Evolutionary conservation across 1,140 invertebrate genomes (phyloP).

Genomic region (Frieseomelitta varia): DNA sequence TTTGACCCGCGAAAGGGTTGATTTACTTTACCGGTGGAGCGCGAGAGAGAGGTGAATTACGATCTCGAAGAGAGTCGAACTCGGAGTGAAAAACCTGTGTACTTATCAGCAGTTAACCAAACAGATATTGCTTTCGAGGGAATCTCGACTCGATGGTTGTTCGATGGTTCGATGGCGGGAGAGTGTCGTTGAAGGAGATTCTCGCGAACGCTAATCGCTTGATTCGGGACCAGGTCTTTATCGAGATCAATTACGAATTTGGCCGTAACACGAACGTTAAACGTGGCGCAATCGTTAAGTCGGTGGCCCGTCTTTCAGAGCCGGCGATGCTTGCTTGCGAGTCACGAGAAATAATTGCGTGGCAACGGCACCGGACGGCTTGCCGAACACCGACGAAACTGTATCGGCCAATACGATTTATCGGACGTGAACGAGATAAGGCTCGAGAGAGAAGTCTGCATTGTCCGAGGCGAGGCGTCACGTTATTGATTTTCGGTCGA

Average conservation of each 20-base stretch:
- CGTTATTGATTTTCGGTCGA: slow-evolving; percentile 40
- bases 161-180: too few relatives aligned
- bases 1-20: too few relatives aligned
- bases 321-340: slow-evolving; percentile 9
- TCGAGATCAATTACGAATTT: slow-evolving; percentile 52
- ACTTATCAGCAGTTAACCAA: too few relatives aligned
- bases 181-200: too few relatives aligned
- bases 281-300: slow-evolving; percentile 23
- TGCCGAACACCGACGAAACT: slow-evolving; percentile 45
- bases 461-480: slow-evolving; percentile 40
- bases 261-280: slow-evolving; percentile 47
- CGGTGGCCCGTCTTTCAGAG: slow-evolving; percentile 24
- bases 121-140: too few relatives aligned
- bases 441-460: slow-evolving; percentile 42
- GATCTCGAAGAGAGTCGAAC: too few relatives aligned
- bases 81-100: too few relatives aligned
- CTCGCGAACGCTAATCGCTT: too few relatives aligned
- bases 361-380: neutral
- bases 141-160: too few relatives aligned
- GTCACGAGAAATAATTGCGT: slow-evolving; percentile 54
- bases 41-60: too few relatives aligned
- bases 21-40: too few relatives aligned
- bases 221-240: too few relatives aligned
- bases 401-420: slow-evolving; percentile 61
- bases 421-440: slow-evolving; percentile 64